Conservation (phyloP, 2,113 vertebrate genomes). For the Nipponia nippon region DNA sequence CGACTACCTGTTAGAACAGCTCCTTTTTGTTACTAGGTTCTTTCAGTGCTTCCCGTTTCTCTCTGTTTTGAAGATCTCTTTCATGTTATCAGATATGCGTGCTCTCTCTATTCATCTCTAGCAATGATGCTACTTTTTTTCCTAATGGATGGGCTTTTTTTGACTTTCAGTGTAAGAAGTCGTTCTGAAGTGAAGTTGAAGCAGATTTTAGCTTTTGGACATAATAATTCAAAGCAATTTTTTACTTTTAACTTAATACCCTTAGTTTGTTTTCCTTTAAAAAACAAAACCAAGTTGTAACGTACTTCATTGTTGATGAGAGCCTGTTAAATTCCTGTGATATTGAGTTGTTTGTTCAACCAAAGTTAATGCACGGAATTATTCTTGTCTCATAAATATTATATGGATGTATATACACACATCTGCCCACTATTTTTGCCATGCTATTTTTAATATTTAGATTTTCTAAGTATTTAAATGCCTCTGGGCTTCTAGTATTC, state of each 20-base stretch:
- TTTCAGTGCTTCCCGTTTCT: neutral
- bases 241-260: neutral
- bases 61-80: neutral
- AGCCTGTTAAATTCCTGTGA: neutral
- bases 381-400: neutral
- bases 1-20: neutral
- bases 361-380: neutral
- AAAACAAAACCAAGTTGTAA: neutral
- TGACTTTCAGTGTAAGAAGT: neutral
- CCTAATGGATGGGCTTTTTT: neutral
- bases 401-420: neutral
- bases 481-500: conserved; percentile 39
- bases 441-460: conserved; percentile 37
- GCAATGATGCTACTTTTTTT: neutral
- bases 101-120: neutral
- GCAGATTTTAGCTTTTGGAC: neutral
- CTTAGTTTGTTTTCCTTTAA: neutral
- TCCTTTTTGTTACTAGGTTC: neutral
- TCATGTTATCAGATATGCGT: neutral
- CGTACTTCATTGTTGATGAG: neutral
- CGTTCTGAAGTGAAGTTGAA: neutral
- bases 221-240: neutral
- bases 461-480: conserved; percentile 29
- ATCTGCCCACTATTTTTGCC: neutral
- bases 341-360: neutral